These are phyloP conservation scores for Biston stratarius DNA, from an alignment of 2,888 invertebrate species.

Conservation along the genomic window DNA sequence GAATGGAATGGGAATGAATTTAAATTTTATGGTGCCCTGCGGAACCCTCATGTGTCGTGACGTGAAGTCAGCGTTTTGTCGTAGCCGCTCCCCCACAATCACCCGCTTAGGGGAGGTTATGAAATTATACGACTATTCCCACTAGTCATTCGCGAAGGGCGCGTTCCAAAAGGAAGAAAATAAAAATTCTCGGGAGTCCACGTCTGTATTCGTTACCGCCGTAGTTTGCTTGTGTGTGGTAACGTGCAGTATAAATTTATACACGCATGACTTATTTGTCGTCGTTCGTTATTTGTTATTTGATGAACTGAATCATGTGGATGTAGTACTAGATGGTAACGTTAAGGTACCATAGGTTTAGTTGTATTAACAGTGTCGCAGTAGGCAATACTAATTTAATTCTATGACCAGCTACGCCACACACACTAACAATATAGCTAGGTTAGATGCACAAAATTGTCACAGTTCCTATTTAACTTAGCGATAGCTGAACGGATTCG, in stretches of 20 bases:
- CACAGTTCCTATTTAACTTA: too few species aligned
- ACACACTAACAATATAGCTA: too few species aligned
- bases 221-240: not conserved
- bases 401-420: too few species aligned
- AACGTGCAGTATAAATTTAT: slow-evolving; percentile 1
- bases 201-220: slow-evolving; percentile 26
- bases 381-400: too few species aligned
- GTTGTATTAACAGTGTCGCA: not conserved
- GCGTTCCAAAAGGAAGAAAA: slow-evolving; percentile 49
- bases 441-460: too few species aligned
- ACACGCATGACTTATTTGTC: slow-evolving; percentile 8
- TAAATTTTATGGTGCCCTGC: slow-evolving; percentile 42
- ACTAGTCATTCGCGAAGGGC: slow-evolving; percentile 61
- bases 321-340: slow-evolving; percentile 3
- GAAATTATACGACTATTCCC: slow-evolving; percentile 66
- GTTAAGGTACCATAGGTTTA: not conserved
- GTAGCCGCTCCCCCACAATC: slow-evolving; percentile 53
- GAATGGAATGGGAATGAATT: slow-evolving; percentile 37
- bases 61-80: slow-evolving; percentile 51
- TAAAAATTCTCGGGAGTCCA: slow-evolving; percentile 48
- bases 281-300: too few species aligned
- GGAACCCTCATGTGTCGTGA: slow-evolving; percentile 47
- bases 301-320: slow-evolving; percentile 22
- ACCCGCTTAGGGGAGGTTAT: slow-evolving; percentile 55
- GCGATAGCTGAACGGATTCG: too few species aligned